phyloP scores from a whole-genome alignment of 2,797 vertebrate species.

The Telmatherina bonti region DNA sequence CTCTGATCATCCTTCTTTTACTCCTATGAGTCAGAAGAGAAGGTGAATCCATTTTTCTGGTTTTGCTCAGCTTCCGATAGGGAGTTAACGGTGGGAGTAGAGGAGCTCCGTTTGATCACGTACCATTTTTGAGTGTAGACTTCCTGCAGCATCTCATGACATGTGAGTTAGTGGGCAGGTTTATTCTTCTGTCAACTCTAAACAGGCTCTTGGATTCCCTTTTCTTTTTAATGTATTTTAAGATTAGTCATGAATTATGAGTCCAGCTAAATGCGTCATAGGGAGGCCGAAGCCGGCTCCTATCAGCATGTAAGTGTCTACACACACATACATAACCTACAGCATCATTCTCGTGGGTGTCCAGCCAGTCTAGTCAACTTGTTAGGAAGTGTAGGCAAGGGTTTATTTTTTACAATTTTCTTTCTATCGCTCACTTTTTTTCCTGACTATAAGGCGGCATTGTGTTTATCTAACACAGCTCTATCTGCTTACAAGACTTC shows the following conservation, averaged over 20 bases:
- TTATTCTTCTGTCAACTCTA: conserved; percentile 4
- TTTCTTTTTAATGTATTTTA: conserved; percentile 62
- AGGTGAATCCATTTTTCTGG: not conserved
- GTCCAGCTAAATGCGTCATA: conserved; percentile 72
- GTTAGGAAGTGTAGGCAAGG: conserved; percentile 41
- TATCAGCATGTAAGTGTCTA: conserved; percentile 58
- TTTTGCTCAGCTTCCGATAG: too few species aligned
- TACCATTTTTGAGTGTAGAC: not conserved
- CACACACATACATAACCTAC: conserved; percentile 61
- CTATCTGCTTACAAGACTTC: not conserved
- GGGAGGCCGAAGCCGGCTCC: conserved; percentile 50
- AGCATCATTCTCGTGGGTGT: conserved; percentile 63
- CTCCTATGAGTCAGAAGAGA: not conserved
- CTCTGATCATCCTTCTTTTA: not conserved
- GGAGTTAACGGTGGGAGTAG: not conserved
- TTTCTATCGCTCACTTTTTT: too few species aligned
- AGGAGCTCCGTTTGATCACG: not conserved
- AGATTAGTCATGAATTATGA: conserved; percentile 67
- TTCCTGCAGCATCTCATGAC: conserved; percentile 9
- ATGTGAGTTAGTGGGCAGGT: conserved; percentile 12
- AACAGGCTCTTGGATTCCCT: conserved; percentile 11
- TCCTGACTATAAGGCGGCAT: not conserved
- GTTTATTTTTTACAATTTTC: not conserved
- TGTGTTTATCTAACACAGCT: conserved; percentile 4
- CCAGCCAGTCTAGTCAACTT: conserved; percentile 50